Evolutionary conservation across 92 coral and sea anemone genomes (phyloP), one percentile per base, ranked within the genome.

Genomic region (Umimayanthus kanabou): DNA sequence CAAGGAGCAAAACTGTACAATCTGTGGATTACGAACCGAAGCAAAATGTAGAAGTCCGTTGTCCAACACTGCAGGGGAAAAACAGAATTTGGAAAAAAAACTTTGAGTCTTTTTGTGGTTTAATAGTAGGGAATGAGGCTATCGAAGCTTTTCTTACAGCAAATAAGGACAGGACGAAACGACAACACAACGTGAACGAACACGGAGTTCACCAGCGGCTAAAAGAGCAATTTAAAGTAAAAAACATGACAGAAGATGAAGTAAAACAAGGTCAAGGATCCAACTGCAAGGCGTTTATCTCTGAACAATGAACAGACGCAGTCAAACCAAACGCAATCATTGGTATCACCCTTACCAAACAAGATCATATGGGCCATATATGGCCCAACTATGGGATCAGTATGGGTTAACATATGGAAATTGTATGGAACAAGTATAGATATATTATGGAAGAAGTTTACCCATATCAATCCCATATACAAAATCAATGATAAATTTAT

Each of bases 91-190:
- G 89, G 89, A n/a, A 2, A 79, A 65, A 87, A 64, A 79, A 28
- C n/a, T 87, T 78, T 39, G 58, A 87, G 77, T 79, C 85, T 28
- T 87, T 53, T 81, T 87, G 85, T 22, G 61, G 84, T 30, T 79
- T 87, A 74, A 39, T n/a, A 23, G 85, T 78, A 42, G 67, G 26
- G n/a, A n/a, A n/a, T n/a, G n/a, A n/a, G n/a, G n/a, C n/a, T n/a
- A n/a, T n/a, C n/a, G 84, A 80, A 65, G 4, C 20, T 3, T 80
- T 80, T 80, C 42, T 80, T 6, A 55, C 6, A 18, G 37, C 42
- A 47, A 80, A 80, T 30, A 55, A 49, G 69, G 84, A 42, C 26
- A 80, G 40, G 69, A n/a, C 47, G 23, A 42, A 80, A 55, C 84
- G 66, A 13, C 30, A 25, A 7, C 84, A 80, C 23, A 42, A 42